Evolutionary conservation across 2,797 vertebrate genomes (phyloP).

Genomic region (Chlorospingus flavigularis): DNA sequence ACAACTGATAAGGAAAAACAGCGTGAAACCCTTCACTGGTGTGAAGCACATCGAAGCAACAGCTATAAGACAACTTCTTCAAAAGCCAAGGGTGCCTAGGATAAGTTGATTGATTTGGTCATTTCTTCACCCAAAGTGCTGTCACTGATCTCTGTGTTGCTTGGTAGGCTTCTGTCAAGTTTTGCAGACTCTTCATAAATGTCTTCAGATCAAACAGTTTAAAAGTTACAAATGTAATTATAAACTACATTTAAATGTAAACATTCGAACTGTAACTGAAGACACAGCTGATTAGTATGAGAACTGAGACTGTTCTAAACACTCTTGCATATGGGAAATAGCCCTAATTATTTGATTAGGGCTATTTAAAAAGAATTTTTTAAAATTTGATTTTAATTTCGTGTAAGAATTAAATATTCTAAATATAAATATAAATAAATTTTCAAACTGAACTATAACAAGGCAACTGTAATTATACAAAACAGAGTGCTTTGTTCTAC

Average conservation of each 20-base stretch:
- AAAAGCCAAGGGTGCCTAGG: not conserved
- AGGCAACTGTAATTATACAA: not conserved
- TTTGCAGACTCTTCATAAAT: not conserved
- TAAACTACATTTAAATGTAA: not conserved
- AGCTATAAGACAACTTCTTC: not conserved
- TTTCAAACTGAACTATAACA: not conserved
- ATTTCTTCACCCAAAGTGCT: not conserved
- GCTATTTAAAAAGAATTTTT: not conserved
- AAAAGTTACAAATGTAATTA: not conserved
- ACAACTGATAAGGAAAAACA: not conserved
- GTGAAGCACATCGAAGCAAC: not conserved
- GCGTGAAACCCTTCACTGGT: not conserved
- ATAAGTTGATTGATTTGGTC: not conserved
- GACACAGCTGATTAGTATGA: not conserved
- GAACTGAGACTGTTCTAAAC: not conserved
- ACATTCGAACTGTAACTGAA: accelerated
- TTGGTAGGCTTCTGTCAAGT: not conserved
- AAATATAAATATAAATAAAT: not conserved
- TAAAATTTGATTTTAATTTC: not conserved
- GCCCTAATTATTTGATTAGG: not conserved
- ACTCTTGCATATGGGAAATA: not conserved
- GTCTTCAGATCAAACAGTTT: not conserved
- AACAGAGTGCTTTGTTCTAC: not conserved
- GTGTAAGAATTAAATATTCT: not conserved
- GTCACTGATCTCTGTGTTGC: not conserved